Conservation (phyloP, 2,113 vertebrate genomes). For the Psammodynastes pulverulentus region DNA sequence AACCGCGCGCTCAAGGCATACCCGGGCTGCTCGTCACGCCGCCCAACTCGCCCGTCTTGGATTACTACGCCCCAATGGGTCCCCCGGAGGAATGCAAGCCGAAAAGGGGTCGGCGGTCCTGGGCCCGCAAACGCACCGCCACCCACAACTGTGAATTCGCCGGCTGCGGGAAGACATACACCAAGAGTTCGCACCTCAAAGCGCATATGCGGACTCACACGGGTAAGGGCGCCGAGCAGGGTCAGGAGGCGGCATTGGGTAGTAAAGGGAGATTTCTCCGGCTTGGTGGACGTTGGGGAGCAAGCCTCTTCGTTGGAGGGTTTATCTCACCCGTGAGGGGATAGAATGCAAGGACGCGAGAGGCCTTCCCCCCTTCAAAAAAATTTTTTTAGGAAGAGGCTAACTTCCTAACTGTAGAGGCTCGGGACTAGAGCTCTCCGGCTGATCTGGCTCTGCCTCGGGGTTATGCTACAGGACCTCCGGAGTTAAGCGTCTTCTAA, state of each 20-base stretch:
- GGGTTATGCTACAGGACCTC: background rate
- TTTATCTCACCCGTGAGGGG: background rate
- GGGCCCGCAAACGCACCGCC: constrained; percentile 85
- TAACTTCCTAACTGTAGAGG: too few relatives aligned
- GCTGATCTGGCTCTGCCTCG: too few relatives aligned
- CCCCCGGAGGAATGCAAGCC: constrained; percentile 77
- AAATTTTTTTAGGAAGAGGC: too few relatives aligned
- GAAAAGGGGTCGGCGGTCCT: constrained; percentile 82
- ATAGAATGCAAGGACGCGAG: background rate
- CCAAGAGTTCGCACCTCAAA: constrained; percentile 90
- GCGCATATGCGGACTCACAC: constrained; percentile 92
- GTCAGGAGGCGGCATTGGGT: too few relatives aligned
- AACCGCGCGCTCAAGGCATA: constrained; percentile 71
- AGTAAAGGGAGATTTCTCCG: background rate
- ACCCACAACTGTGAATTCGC: constrained; percentile 90
- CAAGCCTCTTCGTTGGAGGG: background rate
- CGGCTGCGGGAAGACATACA: constrained; percentile 90
- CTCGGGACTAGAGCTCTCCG: background rate
- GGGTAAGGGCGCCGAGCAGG: constrained; percentile 63
- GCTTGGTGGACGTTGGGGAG: background rate
- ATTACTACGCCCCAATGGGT: constrained; percentile 72
- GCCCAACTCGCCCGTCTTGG: constrained; percentile 83
- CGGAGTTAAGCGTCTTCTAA: background rate
- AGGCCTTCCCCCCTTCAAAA: background rate
- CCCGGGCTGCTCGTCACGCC: constrained; percentile 82